These are phyloP conservation scores for Galemys pyrenaicus DNA, from an alignment of 2,113 vertebrate species.

Conservation along the genomic window DNA sequence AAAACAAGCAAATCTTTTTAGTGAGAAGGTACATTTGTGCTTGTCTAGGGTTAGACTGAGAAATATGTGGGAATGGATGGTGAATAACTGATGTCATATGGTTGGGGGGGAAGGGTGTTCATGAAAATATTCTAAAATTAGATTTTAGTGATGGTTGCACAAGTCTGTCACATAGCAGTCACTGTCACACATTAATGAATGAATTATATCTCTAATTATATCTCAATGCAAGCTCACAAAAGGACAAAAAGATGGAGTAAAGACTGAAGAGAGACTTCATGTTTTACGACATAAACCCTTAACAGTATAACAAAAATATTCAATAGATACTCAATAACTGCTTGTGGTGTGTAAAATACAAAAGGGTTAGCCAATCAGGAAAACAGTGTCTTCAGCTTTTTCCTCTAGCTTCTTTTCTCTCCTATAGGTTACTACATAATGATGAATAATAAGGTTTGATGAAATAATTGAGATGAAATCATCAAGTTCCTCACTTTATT, in stretches of 20 bases:
- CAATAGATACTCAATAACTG: neutral
- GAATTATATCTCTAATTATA: neutral
- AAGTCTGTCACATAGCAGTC: neutral
- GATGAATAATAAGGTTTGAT: neutral
- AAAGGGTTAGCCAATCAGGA: neutral
- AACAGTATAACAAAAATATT: neutral
- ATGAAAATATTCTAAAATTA: neutral
- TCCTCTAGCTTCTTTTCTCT: neutral
- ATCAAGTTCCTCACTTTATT: neutral
- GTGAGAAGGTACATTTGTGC: neutral
- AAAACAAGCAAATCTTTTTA: neutral
- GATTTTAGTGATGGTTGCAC: neutral
- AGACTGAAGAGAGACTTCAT: neutral
- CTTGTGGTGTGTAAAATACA: neutral
- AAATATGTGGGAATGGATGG: fast-evolving
- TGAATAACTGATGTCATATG: neutral
- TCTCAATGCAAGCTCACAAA: neutral
- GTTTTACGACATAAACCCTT: neutral
- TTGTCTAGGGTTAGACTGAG: neutral
- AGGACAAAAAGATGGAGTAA: neutral
- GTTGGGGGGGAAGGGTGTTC: neutral
- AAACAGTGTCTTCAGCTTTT: neutral
- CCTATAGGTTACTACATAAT: neutral
- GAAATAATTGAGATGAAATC: neutral
- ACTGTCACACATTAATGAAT: neutral